Percentiles rank a stretch among this genome's conserved stretches.
phyloP scores from a whole-genome alignment of 2,113 vertebrate species.

The Cairina moschata region DNA sequence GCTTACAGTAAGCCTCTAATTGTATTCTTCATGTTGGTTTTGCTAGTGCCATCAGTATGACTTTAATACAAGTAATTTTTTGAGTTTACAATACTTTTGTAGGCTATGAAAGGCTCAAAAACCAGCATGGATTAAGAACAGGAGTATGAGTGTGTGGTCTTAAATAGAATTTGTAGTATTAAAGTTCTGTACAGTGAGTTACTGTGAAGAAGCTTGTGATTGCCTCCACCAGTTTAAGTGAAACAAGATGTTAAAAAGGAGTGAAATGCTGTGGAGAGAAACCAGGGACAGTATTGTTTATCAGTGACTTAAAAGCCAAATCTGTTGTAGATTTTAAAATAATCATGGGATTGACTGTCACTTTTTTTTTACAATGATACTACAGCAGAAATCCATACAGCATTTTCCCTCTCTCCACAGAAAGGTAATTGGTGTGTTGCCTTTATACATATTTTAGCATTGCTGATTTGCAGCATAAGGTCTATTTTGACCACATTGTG shows the following conservation, averaged over 20 bases:
- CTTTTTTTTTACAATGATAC: not conserved
- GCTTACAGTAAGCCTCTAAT: not conserved
- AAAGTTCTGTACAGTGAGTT: not conserved
- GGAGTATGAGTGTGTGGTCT: not conserved
- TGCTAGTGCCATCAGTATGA: not conserved
- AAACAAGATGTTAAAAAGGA: not conserved
- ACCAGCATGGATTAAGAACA: not conserved
- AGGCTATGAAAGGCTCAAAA: not conserved
- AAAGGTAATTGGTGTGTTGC: not conserved
- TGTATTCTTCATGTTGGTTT: not conserved
- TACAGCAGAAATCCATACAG: not conserved
- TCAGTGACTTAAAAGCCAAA: not conserved
- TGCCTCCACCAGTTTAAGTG: not conserved
- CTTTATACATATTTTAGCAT: not conserved
- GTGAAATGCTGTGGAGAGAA: not conserved
- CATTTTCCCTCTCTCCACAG: not conserved
- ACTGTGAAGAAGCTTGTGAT: not conserved
- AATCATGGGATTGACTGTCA: not conserved
- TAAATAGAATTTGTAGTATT: not conserved
- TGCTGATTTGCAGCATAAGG: too few relatives aligned
- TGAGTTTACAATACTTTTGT: not conserved
- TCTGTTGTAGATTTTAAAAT: not conserved
- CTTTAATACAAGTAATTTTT: not conserved
- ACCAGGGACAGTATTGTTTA: not conserved
- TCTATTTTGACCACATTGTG: not conserved